Evolutionary conservation across 1,140 invertebrate species (phyloP).

Genomic region (Philotrypesis tridentata): DNA sequence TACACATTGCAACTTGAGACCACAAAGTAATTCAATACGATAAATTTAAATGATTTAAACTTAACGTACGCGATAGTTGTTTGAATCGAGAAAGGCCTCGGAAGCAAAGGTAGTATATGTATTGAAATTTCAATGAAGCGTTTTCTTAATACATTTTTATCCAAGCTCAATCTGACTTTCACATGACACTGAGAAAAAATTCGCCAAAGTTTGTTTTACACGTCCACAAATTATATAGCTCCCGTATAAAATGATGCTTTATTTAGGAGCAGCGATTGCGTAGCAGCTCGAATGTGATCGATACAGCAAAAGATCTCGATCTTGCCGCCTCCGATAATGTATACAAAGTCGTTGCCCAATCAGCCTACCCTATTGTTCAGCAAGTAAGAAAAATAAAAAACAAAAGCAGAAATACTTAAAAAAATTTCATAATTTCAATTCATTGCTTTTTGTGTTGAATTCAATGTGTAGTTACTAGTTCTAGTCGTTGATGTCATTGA

Average conservation of each 20-base stretch:
- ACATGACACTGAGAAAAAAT: background rate
- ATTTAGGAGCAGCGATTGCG: conserved; percentile 42
- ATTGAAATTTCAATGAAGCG: background rate
- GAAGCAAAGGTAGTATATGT: background rate
- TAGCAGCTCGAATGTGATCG: conserved; percentile 51
- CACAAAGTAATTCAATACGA: no score
- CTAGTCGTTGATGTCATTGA: background rate
- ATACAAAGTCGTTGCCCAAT: conserved; percentile 32
- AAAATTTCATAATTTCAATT: background rate
- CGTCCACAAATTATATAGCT: background rate
- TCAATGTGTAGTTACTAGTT: background rate
- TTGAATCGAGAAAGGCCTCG: background rate
- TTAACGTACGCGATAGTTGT: background rate
- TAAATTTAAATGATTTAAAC: no score
- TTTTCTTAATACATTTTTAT: background rate
- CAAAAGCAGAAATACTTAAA: conserved; percentile 20
- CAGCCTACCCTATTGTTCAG: conserved; percentile 16
- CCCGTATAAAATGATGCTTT: conserved; percentile 34
- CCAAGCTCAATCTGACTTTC: background rate
- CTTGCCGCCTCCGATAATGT: conserved; percentile 49
- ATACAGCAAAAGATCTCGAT: conserved; percentile 49
- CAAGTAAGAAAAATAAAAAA: conserved; percentile 25
- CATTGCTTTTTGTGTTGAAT: conserved; percentile 13
- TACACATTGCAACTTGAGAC: no score
- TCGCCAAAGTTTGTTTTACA: background rate